phyloP scores from a whole-genome alignment of 2,888 invertebrate species.

The Allolobophora icterica region DNA sequence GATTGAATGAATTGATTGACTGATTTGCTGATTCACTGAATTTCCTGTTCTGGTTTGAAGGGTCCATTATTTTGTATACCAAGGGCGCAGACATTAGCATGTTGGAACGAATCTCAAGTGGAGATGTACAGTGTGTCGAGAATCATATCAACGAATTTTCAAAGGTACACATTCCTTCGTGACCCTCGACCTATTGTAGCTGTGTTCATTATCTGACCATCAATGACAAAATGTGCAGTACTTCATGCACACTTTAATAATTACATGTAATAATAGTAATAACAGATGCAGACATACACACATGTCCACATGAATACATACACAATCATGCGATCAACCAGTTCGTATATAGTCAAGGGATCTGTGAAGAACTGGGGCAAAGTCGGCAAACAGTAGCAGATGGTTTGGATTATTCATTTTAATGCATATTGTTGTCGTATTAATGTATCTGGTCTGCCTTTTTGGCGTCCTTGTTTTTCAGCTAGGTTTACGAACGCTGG shows the following conservation, averaged over 20 bases:
- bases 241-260: too few relatives aligned
- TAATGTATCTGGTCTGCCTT: too few relatives aligned
- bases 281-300: too few relatives aligned
- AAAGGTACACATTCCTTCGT: conserved; percentile 64
- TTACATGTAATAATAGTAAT: too few relatives aligned
- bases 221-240: neutral
- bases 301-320: too few relatives aligned
- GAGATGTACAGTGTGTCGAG: conserved; percentile 62
- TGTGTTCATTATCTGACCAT: neutral
- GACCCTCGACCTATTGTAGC: neutral
- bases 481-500: conserved; percentile 81
- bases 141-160: conserved; percentile 70
- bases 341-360: too few relatives aligned
- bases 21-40: too few relatives aligned
- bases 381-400: neutral
- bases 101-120: conserved; percentile 71
- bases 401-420: neutral
- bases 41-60: neutral
- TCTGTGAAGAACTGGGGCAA: neutral
- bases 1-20: neutral
- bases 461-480: conserved; percentile 47
- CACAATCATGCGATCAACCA: too few relatives aligned
- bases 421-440: neutral
- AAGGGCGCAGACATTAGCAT: conserved; percentile 84
- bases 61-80: conserved; percentile 31